A percentile compares a stretch with the other conserved stretches of the same genome.
Evolutionary conservation across 2,888 invertebrate genomes (phyloP).

Genomic region (Agrenia bidenticulata): DNA sequence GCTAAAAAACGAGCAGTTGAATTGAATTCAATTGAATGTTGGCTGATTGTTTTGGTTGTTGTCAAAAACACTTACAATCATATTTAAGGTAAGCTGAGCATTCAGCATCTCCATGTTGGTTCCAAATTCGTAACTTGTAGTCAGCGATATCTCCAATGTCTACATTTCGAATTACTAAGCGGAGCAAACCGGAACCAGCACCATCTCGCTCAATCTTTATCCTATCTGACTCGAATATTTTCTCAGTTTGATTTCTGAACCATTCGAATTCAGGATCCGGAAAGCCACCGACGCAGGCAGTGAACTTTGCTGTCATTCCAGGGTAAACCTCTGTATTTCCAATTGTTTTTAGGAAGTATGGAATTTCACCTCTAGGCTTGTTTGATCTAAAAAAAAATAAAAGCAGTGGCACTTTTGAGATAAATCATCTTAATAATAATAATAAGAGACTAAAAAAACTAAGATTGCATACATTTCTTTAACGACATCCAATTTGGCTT

Average conservation of each 20-base stretch:
- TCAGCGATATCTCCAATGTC: constrained; percentile 73
- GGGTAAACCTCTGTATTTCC: constrained; percentile 75
- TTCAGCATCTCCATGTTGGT: constrained; percentile 78
- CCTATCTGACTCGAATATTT: constrained; percentile 68
- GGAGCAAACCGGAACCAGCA: constrained; percentile 75
- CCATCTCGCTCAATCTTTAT: constrained; percentile 82
- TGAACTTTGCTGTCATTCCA: constrained; percentile 31
- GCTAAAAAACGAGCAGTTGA: background rate
- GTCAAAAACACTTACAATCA: constrained; percentile 62
- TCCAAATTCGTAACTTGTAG: constrained; percentile 79
- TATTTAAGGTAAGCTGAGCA: constrained; percentile 78
- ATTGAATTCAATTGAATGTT: background rate
- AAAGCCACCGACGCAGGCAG: constrained; percentile 69
- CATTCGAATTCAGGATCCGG: constrained; percentile 87
- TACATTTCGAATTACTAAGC: constrained; percentile 70
- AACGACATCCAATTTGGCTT: constrained; percentile 69
- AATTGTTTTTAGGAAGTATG: constrained; percentile 83
- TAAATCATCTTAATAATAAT: too few species aligned
- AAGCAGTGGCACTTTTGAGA: too few species aligned
- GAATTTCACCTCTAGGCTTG: constrained; percentile 64
- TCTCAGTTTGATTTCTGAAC: constrained; percentile 73
- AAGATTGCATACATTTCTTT: constrained; percentile 71
- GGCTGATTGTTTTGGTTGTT: background rate
- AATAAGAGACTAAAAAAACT: constrained; percentile 1
- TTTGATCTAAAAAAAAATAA: constrained; percentile 16